Percentiles rank a stretch among this genome's conserved stretches.
Conservation (phyloP, 2,797 vertebrate species). For the Spinus olivaceus region DNA sequence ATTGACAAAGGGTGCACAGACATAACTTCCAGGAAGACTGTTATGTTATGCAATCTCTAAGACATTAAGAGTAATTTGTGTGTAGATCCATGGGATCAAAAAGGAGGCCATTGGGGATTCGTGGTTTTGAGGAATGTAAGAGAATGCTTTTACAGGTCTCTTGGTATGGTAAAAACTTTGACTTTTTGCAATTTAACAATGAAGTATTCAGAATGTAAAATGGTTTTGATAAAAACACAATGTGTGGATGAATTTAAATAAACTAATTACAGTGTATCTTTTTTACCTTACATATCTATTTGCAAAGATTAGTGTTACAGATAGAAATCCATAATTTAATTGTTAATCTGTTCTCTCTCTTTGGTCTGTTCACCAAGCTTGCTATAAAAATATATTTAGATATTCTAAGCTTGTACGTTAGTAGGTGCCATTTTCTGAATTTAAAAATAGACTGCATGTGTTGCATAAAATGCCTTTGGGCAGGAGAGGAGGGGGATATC, state of each 20-base stretch:
- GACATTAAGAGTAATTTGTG: not conserved
- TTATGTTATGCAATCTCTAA: not conserved
- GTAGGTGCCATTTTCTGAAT: slow-evolving; percentile 56
- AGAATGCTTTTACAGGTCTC: not conserved
- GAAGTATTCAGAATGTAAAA: not conserved
- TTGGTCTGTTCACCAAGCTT: slow-evolving; percentile 13
- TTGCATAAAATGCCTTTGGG: slow-evolving; percentile 57
- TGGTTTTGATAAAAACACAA: slow-evolving; percentile 27
- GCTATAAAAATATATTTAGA: slow-evolving; percentile 51
- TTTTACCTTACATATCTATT: not conserved
- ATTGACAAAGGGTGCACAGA: not conserved
- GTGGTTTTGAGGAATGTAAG: not conserved
- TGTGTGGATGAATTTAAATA: slow-evolving; percentile 58
- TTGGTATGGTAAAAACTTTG: not conserved
- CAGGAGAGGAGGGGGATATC: slow-evolving; percentile 40
- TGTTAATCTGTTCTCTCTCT: slow-evolving; percentile 45
- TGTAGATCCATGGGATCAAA: slow-evolving; percentile 15
- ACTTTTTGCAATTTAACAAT: not conserved
- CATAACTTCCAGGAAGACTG: not conserved
- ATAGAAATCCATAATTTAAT: slow-evolving; percentile 57
- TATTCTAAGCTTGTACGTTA: slow-evolving; percentile 44
- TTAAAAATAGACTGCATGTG: slow-evolving; percentile 55
- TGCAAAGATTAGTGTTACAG: slow-evolving; percentile 36
- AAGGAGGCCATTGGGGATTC: not conserved
- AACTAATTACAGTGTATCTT: slow-evolving; percentile 36